These are phyloP conservation scores for Irena cyanogastra DNA, from an alignment of 2,113 vertebrate genomes.

Conservation along the genomic window DNA sequence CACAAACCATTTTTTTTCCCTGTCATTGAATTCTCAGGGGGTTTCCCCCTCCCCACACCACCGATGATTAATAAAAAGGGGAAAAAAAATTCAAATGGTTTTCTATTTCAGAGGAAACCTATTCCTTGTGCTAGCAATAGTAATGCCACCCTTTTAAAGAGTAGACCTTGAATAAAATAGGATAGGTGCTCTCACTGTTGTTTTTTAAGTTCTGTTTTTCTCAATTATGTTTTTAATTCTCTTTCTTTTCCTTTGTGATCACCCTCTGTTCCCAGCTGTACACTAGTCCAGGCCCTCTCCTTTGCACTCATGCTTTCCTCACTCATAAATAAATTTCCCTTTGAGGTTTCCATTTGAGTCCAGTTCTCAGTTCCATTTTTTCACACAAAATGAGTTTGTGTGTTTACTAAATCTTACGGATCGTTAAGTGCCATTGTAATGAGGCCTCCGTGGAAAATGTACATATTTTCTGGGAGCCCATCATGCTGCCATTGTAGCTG, in stretches of 20 bases:
- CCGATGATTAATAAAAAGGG: conserved; percentile 36
- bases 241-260: background rate
- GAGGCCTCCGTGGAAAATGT: background rate
- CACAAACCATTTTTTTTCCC: conserved; percentile 39
- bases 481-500: background rate
- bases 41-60: conserved; percentile 2
- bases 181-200: background rate
- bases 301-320: background rate
- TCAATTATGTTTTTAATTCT: conserved; percentile 29
- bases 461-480: background rate
- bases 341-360: background rate
- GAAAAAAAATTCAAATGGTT: conserved; percentile 11
- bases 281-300: background rate
- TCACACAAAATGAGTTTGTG: background rate
- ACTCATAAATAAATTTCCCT: conserved; percentile 13
- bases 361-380: background rate
- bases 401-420: conserved; percentile 22
- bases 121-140: background rate
- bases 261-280: background rate
- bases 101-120: conserved; percentile 29
- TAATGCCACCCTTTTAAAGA: background rate
- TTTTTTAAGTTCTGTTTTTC: background rate
- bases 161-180: background rate
- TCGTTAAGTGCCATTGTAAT: background rate
- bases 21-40: conserved; percentile 49